A percentile compares a stretch with the other conserved stretches of the same genome.
Conservation (phyloP, 2,113 vertebrate genomes). For the Peromyscus leucopus region DNA sequence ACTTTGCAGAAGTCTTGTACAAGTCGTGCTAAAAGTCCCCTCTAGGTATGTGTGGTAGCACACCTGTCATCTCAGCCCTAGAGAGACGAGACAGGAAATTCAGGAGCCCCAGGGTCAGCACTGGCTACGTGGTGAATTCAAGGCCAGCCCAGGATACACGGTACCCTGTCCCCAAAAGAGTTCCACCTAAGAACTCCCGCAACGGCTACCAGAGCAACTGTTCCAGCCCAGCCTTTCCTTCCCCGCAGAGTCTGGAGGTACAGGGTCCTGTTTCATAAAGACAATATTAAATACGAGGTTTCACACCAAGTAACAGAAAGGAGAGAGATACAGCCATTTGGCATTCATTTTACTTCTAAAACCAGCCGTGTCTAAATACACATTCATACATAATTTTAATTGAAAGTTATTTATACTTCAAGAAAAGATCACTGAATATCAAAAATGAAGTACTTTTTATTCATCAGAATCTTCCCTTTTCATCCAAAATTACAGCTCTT, state of each 20-base stretch:
- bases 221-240: conserved; percentile 21
- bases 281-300: background rate
- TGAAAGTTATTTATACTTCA: conserved; percentile 39
- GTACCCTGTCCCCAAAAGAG: background rate
- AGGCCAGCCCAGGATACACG: background rate
- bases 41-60: background rate
- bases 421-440: background rate
- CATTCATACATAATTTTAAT: background rate
- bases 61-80: background rate
- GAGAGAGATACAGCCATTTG: background rate
- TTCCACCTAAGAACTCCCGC: conserved; percentile 9
- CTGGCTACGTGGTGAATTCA: background rate
- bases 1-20: conserved; percentile 15
- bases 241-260: background rate
- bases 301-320: background rate
- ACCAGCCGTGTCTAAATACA: background rate
- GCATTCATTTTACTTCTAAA: background rate
- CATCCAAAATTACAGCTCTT: conserved; percentile 10
- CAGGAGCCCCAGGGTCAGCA: background rate
- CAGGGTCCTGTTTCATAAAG: background rate
- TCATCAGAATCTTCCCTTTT: background rate
- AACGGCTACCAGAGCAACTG: conserved; percentile 52
- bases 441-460: background rate
- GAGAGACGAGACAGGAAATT: background rate
- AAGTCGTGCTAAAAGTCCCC: background rate